Base-by-base conservation (phyloP, 2,888 invertebrate species). In the Vesta saturnalis region DNA sequence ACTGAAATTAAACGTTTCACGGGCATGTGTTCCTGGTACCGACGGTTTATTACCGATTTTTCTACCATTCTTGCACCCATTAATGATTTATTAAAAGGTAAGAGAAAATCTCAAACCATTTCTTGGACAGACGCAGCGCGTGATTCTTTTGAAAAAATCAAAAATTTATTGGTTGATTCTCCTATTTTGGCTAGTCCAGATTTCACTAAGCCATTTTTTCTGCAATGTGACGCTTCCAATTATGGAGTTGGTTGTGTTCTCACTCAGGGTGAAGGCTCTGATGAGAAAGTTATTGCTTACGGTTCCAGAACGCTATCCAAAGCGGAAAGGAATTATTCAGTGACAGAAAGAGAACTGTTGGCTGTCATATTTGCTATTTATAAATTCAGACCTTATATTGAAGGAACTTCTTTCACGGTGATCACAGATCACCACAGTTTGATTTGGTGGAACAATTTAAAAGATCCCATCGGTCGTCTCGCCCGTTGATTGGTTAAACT, bases 311-410 rank as follows among this genome's bases (percentile, higher is more conserved):
- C 30, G n/a, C 47, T 70, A 1, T 55, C 30, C 2, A 39, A 15
- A 12, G 47, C 60, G 16, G 72, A 72, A 35, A 1, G 12, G 1
- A 71, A 71, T 47, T 71, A 68, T 21, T 47, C 49, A 2, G 15
- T 49, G 1, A 49, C 49, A 14, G 6, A 16, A 19, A 12, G 8
- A 14, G 6, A 49, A 19, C 19, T 16, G 2, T 16, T 49, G 12
- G 49, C 49, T 15, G 49, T 49, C 3, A 49, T 49, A 10, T 49
- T 49, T 49, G 49, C 18, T 2, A 49, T 49, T 49, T 10, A 49
- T 16, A 49, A 49, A 49, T 49, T 49, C 16, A 12, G 49, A 14
- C 49, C 49, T 16, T 49, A 49, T 12, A 49, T 49, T 19, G 49
- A 49, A 22, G n/a, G 54, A 10, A 22, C 22, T 52, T 12, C 12